A percentile compares a stretch with the other conserved stretches of the same genome.
phyloP scores from a whole-genome alignment of 1,140 invertebrate genomes.

The Antheraea pernyi region DNA sequence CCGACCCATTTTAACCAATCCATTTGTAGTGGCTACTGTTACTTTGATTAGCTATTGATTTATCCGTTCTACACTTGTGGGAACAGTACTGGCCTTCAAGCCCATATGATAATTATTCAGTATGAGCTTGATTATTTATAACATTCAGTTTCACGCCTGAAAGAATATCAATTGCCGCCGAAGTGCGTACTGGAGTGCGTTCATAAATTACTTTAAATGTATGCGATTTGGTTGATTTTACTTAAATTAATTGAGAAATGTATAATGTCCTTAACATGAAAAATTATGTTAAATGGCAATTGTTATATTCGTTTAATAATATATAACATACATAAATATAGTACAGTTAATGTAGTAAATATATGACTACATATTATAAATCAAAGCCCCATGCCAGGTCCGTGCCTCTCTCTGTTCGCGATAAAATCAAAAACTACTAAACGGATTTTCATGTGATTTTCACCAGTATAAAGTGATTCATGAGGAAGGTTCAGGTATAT shows the following conservation, averaged over 20 bases:
- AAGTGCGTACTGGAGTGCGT: neutral
- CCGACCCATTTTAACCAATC: constrained; percentile 76
- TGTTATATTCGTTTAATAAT: no score
- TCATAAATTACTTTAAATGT: neutral
- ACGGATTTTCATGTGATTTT: no score
- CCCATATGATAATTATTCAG: constrained; percentile 66
- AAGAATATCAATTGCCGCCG: constrained; percentile 31
- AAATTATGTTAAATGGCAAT: no score
- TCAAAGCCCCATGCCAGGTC: no score
- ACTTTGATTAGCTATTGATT: neutral
- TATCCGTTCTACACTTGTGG: constrained; percentile 34
- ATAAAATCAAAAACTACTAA: no score
- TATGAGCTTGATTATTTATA: constrained; percentile 68
- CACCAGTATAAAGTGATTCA: no score
- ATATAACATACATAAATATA: no score
- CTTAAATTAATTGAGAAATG: neutral
- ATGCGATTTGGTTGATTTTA: neutral
- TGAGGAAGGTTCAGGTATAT: no score
- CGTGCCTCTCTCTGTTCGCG: no score
- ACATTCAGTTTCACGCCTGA: constrained; percentile 77
- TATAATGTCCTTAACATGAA: no score
- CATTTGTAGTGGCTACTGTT: constrained; percentile 36
- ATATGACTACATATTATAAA: no score
- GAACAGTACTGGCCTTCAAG: constrained; percentile 55
- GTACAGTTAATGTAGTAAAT: no score